A percentile compares a stretch with the other conserved stretches of the same genome.
These are phyloP conservation scores for Parapristionchus giblindavisi DNA, from an alignment of 2,888 invertebrate genomes.

Conservation along the genomic window DNA sequence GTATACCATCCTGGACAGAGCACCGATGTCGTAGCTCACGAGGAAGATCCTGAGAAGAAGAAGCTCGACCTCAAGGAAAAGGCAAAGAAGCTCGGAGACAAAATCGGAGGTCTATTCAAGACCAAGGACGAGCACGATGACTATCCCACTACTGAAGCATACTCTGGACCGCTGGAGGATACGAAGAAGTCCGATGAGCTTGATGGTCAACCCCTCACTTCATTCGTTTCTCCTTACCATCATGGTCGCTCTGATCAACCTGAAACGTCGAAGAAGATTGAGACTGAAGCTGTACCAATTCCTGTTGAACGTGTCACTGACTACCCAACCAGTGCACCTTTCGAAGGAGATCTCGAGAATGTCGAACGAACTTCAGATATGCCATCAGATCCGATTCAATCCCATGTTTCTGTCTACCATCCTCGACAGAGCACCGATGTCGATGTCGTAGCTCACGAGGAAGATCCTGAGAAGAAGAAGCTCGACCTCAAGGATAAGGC, in stretches of 20 bases:
- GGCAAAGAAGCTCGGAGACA: not conserved
- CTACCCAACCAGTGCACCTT: not conserved
- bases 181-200: not conserved
- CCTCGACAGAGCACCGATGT: not conserved
- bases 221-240: not conserved
- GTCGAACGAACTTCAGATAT: not conserved
- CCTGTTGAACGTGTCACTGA: not conserved
- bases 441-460: not conserved
- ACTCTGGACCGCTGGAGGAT: not conserved
- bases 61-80: not conserved
- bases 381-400: not conserved
- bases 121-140: not conserved
- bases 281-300: not conserved
- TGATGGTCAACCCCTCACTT: not conserved
- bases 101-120: not conserved
- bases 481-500: not conserved
- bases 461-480: not conserved
- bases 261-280: not conserved
- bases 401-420: not conserved
- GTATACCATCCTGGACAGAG: no score
- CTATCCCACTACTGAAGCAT: not conserved
- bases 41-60: not conserved
- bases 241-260: not conserved
- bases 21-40: no score
- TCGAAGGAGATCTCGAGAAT: not conserved